Evolutionary conservation across 2,888 invertebrate species (phyloP), one percentile per base, ranked within the genome.

Genomic region (Idaea dimidiata): DNA sequence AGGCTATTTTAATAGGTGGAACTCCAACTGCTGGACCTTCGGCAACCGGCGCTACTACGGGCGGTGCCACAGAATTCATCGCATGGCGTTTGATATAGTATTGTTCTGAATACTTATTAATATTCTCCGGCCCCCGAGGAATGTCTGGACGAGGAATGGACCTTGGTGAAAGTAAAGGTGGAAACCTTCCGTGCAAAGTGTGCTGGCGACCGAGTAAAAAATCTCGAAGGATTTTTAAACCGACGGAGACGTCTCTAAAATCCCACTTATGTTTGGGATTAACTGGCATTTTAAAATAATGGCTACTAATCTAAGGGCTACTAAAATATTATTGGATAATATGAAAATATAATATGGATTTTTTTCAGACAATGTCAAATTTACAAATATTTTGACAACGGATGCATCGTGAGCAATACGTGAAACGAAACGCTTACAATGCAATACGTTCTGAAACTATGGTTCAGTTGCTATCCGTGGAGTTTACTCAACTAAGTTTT

Each of bases 1-100:
- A 10, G 56, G 7, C 18, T 56, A 17, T 17, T 17, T 8, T 14
- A 5, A 18, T 18, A 10, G 17, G 17, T 56, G 14, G 14, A 7
- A 16, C 14, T 3, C 18, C 18, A 10, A 43, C 18, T 6, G 80
- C 72, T 0, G 80, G 80, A 1, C 84, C 85, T 70, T 80, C 79
- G 1, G 83, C 88, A 7, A 89, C 67, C 1, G 90, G 89, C 0
- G 87, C 89, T 7, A 89, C 78, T 0, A 91, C 81, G 0, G 91
- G 91, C 0, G 91, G 91, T 8, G 77, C 74, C 0, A 90, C 86
- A 1, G 89, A 83, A 62, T 84, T 71, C 64, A 76, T 68, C 0
- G 74, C 77, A 72, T 72, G 75, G 57, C 90, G 80, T 7, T 72
- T 67, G 53, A 64, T 74, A 66, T 91, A 91, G 65, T 81, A 86